phyloP scores from a whole-genome alignment of 92 coral and sea anemone genomes.

The Epizoanthus illoricatus region DNA sequence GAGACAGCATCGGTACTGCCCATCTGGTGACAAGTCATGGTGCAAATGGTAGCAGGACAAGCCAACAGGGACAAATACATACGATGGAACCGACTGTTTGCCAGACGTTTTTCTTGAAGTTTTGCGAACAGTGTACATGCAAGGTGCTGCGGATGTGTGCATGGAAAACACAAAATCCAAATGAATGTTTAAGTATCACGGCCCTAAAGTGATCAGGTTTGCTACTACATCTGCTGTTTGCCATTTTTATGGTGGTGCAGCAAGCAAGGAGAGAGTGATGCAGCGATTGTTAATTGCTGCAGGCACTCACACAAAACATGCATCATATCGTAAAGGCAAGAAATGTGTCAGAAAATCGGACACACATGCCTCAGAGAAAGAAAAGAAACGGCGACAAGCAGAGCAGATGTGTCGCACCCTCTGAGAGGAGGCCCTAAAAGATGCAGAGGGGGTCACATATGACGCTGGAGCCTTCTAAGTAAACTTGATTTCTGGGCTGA shows the following conservation, averaged over 20 bases:
- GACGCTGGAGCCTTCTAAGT: conserved; percentile 44
- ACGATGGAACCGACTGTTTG: conserved; percentile 31
- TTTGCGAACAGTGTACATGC: conserved; percentile 37
- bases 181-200: no score
- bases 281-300: conserved; percentile 37
- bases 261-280: conserved; percentile 44
- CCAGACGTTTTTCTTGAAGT: conserved; percentile 43
- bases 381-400: conserved; percentile 22
- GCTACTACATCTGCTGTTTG: conserved; percentile 52
- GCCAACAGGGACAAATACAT: conserved; percentile 36
- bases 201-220: conserved; percentile 35
- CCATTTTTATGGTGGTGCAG: conserved; percentile 47
- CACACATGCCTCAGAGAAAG: conserved; percentile 17
- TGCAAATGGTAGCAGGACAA: conserved; percentile 49
- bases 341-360: conserved; percentile 41
- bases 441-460: conserved; percentile 46
- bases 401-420: conserved; percentile 17
- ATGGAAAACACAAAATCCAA: conserved; percentile 49
- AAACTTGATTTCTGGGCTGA: conserved; percentile 1
- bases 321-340: conserved; percentile 38
- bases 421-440: conserved; percentile 47
- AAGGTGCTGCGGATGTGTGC: conserved; percentile 41
- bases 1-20: conserved; percentile 49
- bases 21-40: conserved; percentile 43
- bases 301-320: conserved; percentile 33